Evolutionary conservation across 2,797 vertebrate genomes (phyloP).

Genomic region (Hemibagrus guttatus): DNA sequence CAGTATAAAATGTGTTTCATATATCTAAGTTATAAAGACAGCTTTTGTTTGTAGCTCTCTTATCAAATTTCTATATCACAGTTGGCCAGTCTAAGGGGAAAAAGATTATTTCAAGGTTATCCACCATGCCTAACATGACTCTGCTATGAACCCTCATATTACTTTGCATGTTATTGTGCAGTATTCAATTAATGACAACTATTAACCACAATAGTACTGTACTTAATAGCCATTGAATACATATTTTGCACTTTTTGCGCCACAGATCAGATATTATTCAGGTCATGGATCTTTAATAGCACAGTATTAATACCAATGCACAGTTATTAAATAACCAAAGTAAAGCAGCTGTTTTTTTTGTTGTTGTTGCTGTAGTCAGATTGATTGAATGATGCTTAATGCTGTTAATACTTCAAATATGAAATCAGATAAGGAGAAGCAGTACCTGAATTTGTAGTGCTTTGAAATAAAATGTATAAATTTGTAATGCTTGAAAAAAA

Average conservation of each 20-base stretch:
- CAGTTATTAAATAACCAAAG: background rate
- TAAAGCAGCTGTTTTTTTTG: background rate
- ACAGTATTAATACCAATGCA: background rate
- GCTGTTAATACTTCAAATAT: background rate
- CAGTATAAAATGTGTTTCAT: conserved; percentile 25
- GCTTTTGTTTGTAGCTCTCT: conserved; percentile 5
- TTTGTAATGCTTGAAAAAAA: background rate
- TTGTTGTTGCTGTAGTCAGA: background rate
- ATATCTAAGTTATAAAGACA: conserved; percentile 17
- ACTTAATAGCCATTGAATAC: background rate
- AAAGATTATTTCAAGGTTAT: conserved; percentile 29
- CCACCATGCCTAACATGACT: background rate
- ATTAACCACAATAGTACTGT: background rate
- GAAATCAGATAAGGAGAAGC: background rate
- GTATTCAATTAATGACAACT: background rate
- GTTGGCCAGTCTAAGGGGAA: background rate
- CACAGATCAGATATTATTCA: background rate
- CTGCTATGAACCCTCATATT: background rate
- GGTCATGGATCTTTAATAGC: background rate
- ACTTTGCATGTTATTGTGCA: background rate
- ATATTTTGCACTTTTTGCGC: background rate
- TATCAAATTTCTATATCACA: conserved; percentile 20
- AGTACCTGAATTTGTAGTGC: background rate
- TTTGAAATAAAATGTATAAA: background rate
- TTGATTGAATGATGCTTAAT: background rate